Evolutionary conservation across 2,888 invertebrate genomes (phyloP).

Genomic region (Physocephala rufipes): DNA sequence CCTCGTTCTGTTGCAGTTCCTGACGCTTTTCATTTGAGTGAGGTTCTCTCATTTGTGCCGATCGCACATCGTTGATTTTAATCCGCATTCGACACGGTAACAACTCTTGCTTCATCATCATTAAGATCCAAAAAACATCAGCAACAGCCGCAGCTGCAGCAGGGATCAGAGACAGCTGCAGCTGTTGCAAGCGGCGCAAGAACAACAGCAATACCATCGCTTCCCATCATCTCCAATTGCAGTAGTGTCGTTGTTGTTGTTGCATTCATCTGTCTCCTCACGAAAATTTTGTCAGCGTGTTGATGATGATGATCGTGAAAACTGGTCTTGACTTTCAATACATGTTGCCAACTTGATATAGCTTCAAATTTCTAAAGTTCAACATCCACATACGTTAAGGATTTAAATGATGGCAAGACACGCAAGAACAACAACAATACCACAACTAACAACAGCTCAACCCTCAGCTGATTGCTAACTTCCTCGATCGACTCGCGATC

Average conservation of each 20-base stretch:
- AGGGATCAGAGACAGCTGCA: background rate
- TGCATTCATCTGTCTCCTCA: background rate
- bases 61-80: conserved; percentile 54
- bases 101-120: conserved; percentile 58
- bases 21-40: conserved; percentile 10
- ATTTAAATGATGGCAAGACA: conserved; percentile 23
- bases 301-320: conserved; percentile 15
- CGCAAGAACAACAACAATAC: too few species aligned
- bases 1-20: background rate
- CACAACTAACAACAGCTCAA: conserved; percentile 16
- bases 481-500: background rate
- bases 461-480: conserved; percentile 19
- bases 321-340: conserved; percentile 15
- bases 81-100: conserved; percentile 62
- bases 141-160: conserved; percentile 16
- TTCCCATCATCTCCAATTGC: conserved; percentile 6
- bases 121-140: conserved; percentile 28
- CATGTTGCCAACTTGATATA: conserved; percentile 26
- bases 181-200: conserved; percentile 17
- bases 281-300: background rate
- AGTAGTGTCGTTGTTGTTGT: background rate
- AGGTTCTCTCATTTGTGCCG: conserved; percentile 37
- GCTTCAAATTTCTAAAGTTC: conserved; percentile 33
- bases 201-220: conserved; percentile 26
- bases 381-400: conserved; percentile 32